Evolutionary conservation across 2,797 vertebrate genomes (phyloP), one percentile per base, ranked within the genome.

Genomic region (Aselliscus stoliczkanus): DNA sequence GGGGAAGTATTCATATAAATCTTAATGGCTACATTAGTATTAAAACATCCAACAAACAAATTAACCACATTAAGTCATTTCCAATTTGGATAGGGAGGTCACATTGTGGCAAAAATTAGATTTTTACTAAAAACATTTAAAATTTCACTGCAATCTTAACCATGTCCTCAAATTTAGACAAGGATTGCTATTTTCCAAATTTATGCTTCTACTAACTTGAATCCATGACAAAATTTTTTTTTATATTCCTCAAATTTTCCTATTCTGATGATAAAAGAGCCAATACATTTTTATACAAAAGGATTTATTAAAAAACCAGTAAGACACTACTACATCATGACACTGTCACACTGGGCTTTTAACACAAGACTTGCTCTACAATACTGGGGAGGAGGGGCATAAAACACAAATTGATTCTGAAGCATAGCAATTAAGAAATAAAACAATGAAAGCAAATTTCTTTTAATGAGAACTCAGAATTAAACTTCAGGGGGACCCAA

Each of bases 281-380:
- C 97, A 97, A 96, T 93, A 91, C 97, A 97, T 64, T 20, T 97
- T 98, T 98, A 97, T 99, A 99, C 98, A 99, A 99, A 99, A 99
- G 98, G 98, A 98, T 98, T 99, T 99, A 98, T 98, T 98, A 99
- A 98, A 99, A 99, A 98, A 98, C 96, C 98, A 98, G 98, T 98
- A 98, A 98, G 98, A 98, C 98, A 98, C 98, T 98, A 98, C 98
- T 98, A 98, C 98, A 98, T 98, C 98, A 98, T 98, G 98, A 99
- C 98, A 98, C 98, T 97, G 98, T 98, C 98, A 99, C 98, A 98
- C 98, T 97, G 98, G 98, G 98, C 98, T 98, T 98, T 98, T 97
- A 99, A 99, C 98, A 99, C 98, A 98, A 98, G 98, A 98, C 98
- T 98, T 98, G 97, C 76, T 98, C 98, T 99, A 98, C 98, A 97